phyloP scores from a whole-genome alignment of 1,140 invertebrate genomes.

The Drepana arcuata region DNA sequence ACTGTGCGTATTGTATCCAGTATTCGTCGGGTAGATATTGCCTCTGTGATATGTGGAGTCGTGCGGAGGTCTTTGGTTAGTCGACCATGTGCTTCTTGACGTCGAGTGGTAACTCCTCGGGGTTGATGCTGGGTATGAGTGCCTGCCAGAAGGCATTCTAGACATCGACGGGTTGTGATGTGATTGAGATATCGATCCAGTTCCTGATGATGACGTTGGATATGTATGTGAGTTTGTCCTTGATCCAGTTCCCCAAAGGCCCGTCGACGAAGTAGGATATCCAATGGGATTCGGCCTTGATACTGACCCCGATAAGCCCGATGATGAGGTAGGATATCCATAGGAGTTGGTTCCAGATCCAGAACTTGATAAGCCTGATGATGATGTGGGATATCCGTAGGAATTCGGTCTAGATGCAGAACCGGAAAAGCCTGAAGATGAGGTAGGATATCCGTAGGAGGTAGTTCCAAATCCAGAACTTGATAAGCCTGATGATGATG shows the following conservation, averaged over 20 bases:
- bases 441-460: constrained; percentile 2
- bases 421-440: constrained; percentile 4
- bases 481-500: neutral
- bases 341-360: neutral
- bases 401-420: constrained; percentile 2
- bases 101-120: neutral
- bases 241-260: constrained; percentile 1
- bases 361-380: constrained; percentile 9
- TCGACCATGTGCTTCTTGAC: constrained; percentile 7
- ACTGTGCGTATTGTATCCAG: constrained; percentile 16
- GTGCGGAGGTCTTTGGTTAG: too few relatives aligned
- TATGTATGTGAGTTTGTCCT: constrained; percentile 4
- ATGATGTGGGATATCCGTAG: constrained; percentile 5
- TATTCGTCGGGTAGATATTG: constrained; percentile 6
- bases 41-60: too few relatives aligned
- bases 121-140: constrained; percentile 1
- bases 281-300: neutral
- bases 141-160: constrained; percentile 2
- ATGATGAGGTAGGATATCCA: constrained; percentile 10
- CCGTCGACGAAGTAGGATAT: neutral
- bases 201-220: constrained; percentile 11
- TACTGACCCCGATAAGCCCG: constrained; percentile 8
- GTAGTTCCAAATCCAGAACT: neutral
- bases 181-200: constrained; percentile 1
- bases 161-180: neutral